Base-by-base conservation (phyloP, 1,140 invertebrate species). In the Listronotus bonariensis region DNA sequence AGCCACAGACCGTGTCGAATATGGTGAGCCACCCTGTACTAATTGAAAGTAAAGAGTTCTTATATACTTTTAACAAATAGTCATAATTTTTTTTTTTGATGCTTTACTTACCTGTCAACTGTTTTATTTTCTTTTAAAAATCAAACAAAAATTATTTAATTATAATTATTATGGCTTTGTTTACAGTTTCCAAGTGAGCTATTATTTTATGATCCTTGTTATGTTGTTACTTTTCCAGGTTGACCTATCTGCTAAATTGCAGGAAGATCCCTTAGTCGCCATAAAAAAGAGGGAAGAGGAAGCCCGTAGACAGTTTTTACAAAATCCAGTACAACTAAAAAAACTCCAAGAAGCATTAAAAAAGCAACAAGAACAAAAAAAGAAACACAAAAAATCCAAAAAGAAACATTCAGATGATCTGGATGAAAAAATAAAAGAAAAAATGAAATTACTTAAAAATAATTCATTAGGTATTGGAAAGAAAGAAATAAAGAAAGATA, bases 261-360 rank as follows among this genome's bases (percentile, higher is more conserved):
- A 93, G 77, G 95, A 97, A 80, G 95, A 97, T 84, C 95, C 95
- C 0, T 77, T 97, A 31, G 87, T 92, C 72, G 82, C 87, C 2
- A 95, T 97, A 0, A 91, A 92, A 72, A 89, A 92, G 77, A 86
- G 88, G 59, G 92, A 96, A 80, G 85, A 93, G 77, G 93, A 95
- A 80, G 88, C 88, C 0, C 81, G 89, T 41, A 86, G 86, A 52
- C 88, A 92, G 70, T 80, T 96, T 18, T 76, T 96, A 8, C 89
- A 93, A 70, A 97, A 96, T 85, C 93, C 94, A n/a, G 84, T 96
- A 0, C 93, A 92, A 78, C 80, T 95, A 67, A 92, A 93, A 71
- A 88, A 91, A 79, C 77, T 96, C 1, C 86, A 92, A 74, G 85
- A 91, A 73, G 80, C 93, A 72, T 85, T 95, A 69, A 81, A 86